A percentile compares a stretch with the other conserved stretches of the same genome.
Evolutionary conservation across 2,888 invertebrate species (phyloP).

Genomic region (Sphaeridia pumilis): DNA sequence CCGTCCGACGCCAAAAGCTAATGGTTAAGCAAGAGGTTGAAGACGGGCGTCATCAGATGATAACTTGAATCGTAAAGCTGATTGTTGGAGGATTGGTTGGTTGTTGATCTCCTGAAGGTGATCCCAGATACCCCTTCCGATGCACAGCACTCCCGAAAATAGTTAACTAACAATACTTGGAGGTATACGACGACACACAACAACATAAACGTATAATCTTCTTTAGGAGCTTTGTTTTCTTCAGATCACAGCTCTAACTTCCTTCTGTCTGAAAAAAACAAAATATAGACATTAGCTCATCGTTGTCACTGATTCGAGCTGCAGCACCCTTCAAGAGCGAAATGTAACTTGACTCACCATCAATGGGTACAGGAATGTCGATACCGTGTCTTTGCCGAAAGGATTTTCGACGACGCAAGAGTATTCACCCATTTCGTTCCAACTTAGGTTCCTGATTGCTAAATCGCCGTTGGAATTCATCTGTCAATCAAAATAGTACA

Average conservation of each 20-base stretch:
- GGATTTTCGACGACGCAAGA: conserved; percentile 39
- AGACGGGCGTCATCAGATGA: too few species aligned
- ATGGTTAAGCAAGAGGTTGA: too few species aligned
- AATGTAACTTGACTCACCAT: too few species aligned
- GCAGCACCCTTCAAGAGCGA: too few species aligned
- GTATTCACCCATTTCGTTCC: conserved; percentile 42
- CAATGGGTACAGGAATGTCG: conserved; percentile 35
- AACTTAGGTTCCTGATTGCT: conserved; percentile 40
- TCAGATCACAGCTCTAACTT: conserved; percentile 27
- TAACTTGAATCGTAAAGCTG: too few species aligned
- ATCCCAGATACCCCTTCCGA: background rate
- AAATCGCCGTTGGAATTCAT: conserved; percentile 42
- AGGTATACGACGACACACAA: background rate
- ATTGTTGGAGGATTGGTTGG: too few species aligned
- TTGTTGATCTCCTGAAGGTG: too few species aligned
- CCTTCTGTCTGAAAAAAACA: conserved; percentile 16
- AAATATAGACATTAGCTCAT: too few species aligned
- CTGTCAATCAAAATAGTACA: too few species aligned
- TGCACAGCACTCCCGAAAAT: background rate
- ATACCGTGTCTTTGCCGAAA: conserved; percentile 28
- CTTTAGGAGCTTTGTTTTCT: too few species aligned
- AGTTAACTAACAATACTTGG: background rate
- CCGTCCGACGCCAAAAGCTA: too few species aligned
- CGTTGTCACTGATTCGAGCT: too few species aligned
- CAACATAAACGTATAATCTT: background rate